These are phyloP conservation scores for Lophotriccus pileatus DNA, from an alignment of 2,797 vertebrate species.

Conservation along the genomic window DNA sequence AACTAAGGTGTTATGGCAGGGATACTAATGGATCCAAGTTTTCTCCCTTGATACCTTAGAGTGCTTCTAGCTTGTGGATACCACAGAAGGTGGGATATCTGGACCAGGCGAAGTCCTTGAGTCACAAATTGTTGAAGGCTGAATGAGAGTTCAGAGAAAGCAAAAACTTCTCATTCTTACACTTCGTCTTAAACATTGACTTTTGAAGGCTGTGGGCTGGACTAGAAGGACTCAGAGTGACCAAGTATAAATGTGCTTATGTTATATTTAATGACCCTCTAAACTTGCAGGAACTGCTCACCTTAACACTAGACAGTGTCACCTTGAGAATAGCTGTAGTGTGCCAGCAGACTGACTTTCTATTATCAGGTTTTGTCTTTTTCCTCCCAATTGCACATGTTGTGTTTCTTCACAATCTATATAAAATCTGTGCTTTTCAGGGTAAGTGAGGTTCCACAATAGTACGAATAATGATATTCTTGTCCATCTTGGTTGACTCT, in stretches of 20 bases:
- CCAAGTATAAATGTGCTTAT: neutral
- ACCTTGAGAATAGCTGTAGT: neutral
- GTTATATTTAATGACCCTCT: neutral
- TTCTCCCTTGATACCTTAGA: neutral
- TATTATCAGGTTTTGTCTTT: neutral
- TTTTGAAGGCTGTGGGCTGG: neutral
- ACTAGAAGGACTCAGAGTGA: neutral
- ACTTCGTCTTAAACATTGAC: neutral
- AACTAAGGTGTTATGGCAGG: neutral
- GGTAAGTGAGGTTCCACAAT: neutral
- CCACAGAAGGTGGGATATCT: neutral
- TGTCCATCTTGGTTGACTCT: neutral
- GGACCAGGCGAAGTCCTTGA: neutral
- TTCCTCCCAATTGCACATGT: neutral
- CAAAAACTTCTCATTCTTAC: neutral
- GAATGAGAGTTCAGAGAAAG: neutral
- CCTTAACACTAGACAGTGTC: neutral
- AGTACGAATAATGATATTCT: neutral
- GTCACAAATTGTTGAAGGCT: neutral
- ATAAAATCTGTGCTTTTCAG: neutral
- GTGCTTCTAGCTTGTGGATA: neutral
- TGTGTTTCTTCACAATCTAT: neutral
- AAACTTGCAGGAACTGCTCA: neutral
- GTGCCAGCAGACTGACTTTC: neutral
- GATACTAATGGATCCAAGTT: neutral